A percentile compares a stretch with the other conserved stretches of the same genome.
These are phyloP conservation scores for Melanocharis versteri DNA, from an alignment of 2,113 vertebrate genomes.

Conservation along the genomic window DNA sequence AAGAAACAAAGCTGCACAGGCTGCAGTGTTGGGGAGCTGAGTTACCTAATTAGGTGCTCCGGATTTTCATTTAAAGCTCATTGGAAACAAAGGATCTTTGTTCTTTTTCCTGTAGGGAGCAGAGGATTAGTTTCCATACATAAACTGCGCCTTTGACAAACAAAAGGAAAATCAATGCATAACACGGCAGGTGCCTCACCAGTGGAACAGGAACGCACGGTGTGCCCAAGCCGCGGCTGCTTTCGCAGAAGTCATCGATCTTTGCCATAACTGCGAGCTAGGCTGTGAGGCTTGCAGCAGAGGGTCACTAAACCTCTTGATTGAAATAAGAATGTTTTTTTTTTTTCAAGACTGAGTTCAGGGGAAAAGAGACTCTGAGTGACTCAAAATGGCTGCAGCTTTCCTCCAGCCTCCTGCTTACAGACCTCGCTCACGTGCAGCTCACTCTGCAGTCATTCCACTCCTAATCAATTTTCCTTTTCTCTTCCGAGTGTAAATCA, in stretches of 20 bases:
- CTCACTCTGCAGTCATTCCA: not conserved
- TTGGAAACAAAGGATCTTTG: constrained; percentile 2
- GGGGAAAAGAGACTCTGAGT: not conserved
- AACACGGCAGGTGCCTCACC: not conserved
- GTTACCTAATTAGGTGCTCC: not conserved
- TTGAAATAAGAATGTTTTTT: not conserved
- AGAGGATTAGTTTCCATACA: not conserved
- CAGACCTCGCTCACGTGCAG: not conserved
- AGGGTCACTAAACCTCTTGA: not conserved
- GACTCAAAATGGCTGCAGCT: constrained; percentile 15
- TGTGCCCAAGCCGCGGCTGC: not conserved
- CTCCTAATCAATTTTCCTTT: not conserved
- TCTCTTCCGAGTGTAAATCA: not conserved
- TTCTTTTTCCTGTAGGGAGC: constrained; percentile 19
- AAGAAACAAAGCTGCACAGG: not conserved
- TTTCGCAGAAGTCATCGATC: not conserved
- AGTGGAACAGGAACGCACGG: not conserved
- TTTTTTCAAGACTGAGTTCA: not conserved
- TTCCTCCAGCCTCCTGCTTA: not conserved
- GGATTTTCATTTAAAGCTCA: constrained; percentile 25
- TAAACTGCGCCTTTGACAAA: constrained; percentile 9
- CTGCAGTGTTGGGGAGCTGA: not conserved
- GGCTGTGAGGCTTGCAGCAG: not conserved
- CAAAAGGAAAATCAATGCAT: not conserved
- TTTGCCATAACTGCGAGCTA: not conserved